These are phyloP conservation scores for Dallia pectoralis DNA, from an alignment of 2,797 vertebrate species.

Conservation along the genomic window DNA sequence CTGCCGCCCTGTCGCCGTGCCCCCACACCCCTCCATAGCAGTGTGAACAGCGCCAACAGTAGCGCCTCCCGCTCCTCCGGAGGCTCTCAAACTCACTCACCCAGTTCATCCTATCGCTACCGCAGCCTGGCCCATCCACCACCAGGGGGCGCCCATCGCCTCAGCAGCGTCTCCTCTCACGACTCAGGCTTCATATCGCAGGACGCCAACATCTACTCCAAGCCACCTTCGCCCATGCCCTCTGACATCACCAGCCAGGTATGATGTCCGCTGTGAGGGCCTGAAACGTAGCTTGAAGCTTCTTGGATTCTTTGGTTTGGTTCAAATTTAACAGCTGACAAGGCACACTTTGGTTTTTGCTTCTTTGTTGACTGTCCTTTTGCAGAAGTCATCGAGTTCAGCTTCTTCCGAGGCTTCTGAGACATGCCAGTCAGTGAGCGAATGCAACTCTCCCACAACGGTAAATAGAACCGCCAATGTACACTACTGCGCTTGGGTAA, in stretches of 20 bases:
- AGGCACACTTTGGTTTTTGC: background rate
- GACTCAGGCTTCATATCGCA: constrained; percentile 98
- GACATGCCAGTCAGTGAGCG: constrained; percentile 97
- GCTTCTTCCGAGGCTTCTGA: constrained; percentile 96
- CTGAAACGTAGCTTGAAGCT: background rate
- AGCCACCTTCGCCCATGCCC: constrained; percentile 97
- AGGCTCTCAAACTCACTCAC: constrained; percentile 88
- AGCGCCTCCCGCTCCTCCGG: constrained; percentile 86
- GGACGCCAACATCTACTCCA: constrained; percentile 91
- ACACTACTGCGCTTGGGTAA: background rate
- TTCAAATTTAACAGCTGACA: background rate
- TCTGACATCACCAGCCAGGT: constrained; percentile 97
- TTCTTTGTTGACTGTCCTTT: background rate
- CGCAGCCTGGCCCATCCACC: constrained; percentile 87
- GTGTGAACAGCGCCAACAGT: constrained; percentile 90
- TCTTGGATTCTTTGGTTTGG: too few species aligned
- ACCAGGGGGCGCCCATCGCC: constrained; percentile 79
- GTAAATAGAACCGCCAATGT: constrained; percentile 70
- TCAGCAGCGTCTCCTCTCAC: constrained; percentile 95
- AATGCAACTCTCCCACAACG: constrained; percentile 97
- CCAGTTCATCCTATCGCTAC: constrained; percentile 91
- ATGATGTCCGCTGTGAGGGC: constrained; percentile 11
- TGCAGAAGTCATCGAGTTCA: constrained; percentile 97
- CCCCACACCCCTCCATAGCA: constrained; percentile 73
- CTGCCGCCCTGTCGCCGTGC: constrained; percentile 5